These are phyloP conservation scores for Zaprionus capensis DNA, from an alignment of 1,140 invertebrate genomes.

Conservation along the genomic window DNA sequence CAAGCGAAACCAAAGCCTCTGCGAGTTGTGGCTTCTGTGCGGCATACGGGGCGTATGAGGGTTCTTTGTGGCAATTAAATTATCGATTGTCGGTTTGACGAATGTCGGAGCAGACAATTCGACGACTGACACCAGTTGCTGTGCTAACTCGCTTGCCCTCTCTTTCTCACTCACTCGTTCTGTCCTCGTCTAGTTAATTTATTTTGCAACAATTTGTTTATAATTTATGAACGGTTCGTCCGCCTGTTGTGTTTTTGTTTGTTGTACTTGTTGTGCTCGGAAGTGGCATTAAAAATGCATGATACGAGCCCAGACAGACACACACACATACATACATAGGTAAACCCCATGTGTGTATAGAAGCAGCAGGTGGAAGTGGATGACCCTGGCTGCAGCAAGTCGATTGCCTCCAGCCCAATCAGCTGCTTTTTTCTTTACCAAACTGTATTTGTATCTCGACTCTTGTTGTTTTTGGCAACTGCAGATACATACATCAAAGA, in stretches of 20 bases:
- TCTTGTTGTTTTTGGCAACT: slow-evolving; percentile 4
- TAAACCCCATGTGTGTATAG: not conserved
- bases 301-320: slow-evolving; percentile 13
- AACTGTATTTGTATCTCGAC: not conserved
- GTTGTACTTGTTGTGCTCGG: slow-evolving; percentile 9
- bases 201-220: slow-evolving; percentile 57
- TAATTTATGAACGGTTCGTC: slow-evolving; percentile 21
- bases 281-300: slow-evolving; percentile 43
- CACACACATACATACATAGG: slow-evolving; percentile 4
- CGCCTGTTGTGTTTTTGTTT: not conserved
- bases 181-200: slow-evolving; percentile 4
- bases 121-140: slow-evolving; percentile 71
- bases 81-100: slow-evolving; percentile 60
- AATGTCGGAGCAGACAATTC: slow-evolving; percentile 52
- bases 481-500: not conserved
- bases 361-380: slow-evolving; percentile 57
- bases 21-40: not conserved
- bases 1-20: slow-evolving; percentile 30
- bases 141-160: not conserved
- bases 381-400: slow-evolving; percentile 48
- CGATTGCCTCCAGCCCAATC: slow-evolving; percentile 33
- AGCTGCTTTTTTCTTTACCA: slow-evolving; percentile 17
- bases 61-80: slow-evolving; percentile 50
- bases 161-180: not conserved
- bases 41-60: not conserved